Percentiles rank a stretch among this genome's conserved stretches.
phyloP scores from a whole-genome alignment of 2,113 vertebrate genomes.

The Ailurus styani region DNA sequence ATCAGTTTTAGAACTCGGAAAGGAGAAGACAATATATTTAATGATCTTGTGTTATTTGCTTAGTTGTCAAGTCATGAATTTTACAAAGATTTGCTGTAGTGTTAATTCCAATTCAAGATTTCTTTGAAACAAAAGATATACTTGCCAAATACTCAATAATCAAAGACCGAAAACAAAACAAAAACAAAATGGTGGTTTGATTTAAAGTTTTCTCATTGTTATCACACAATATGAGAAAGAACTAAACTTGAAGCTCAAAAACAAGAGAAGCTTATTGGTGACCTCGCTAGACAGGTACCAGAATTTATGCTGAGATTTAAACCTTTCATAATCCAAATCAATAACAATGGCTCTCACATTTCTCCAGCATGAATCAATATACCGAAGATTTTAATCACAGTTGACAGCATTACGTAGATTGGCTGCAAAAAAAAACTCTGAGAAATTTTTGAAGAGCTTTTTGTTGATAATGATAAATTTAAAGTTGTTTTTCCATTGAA shows the following conservation, averaged over 20 bases:
- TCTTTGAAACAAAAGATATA: background rate
- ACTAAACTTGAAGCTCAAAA: background rate
- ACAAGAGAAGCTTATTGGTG: background rate
- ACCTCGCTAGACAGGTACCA: background rate
- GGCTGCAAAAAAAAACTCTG: background rate
- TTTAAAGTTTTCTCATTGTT: background rate
- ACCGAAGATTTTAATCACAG: background rate
- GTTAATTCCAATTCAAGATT: background rate
- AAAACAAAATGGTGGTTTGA: background rate
- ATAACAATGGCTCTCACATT: background rate
- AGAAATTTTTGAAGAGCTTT: background rate
- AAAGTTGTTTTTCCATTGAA: background rate
- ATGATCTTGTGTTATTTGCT: background rate
- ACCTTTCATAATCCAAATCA: background rate
- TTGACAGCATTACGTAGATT: background rate
- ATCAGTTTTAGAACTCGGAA: background rate
- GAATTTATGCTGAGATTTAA: background rate
- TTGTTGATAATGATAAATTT: background rate
- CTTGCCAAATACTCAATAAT: background rate
- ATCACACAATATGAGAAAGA: background rate
- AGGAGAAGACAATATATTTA: background rate
- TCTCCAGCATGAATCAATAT: background rate
- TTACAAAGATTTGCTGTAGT: background rate
- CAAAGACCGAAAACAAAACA: background rate
- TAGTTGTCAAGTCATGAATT: background rate